Conservation (phyloP, 1,140 invertebrate species). For the Plectrocnemia conspersa region DNA sequence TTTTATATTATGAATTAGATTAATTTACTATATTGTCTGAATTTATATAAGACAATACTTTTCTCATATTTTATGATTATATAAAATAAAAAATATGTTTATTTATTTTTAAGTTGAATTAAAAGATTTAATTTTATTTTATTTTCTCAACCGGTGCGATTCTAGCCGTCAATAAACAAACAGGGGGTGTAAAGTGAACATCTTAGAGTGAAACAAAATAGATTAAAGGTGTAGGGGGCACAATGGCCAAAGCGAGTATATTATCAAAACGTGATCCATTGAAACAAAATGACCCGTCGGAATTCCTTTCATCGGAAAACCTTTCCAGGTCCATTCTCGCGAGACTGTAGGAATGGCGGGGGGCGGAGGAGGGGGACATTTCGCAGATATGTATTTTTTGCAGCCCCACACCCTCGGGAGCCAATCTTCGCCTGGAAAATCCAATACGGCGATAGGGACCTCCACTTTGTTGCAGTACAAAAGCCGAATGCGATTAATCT, state of each 20-base stretch:
- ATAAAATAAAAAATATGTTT: no score
- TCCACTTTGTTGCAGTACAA: slow-evolving; percentile 29
- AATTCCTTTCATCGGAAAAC: slow-evolving; percentile 13
- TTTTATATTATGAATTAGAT: no score
- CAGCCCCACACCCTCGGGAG: slow-evolving; percentile 1
- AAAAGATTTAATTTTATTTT: no score
- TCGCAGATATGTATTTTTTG: slow-evolving; percentile 7
- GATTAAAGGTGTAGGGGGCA: neutral
- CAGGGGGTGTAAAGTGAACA: no score
- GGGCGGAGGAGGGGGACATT: slow-evolving; percentile 8
- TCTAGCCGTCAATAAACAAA: no score
- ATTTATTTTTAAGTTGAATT: no score
- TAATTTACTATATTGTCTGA: no score
- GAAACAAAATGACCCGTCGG: slow-evolving; percentile 23
- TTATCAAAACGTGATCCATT: slow-evolving; percentile 26
- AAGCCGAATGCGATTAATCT: slow-evolving; percentile 31
- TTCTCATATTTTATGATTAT: no score
- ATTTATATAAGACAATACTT: no score
- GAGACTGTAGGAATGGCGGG: no score
- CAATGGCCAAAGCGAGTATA: slow-evolving; percentile 5
- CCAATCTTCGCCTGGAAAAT: slow-evolving; percentile 27
- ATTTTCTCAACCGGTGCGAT: no score
- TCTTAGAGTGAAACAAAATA: slow-evolving; percentile 10
- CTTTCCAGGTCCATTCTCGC: slow-evolving; percentile 2
- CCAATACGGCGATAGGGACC: slow-evolving; percentile 18